A percentile compares a stretch with the other conserved stretches of the same genome.
Evolutionary conservation across 2,888 invertebrate species (phyloP).

Genomic region (Drosophila neotestacea): DNA sequence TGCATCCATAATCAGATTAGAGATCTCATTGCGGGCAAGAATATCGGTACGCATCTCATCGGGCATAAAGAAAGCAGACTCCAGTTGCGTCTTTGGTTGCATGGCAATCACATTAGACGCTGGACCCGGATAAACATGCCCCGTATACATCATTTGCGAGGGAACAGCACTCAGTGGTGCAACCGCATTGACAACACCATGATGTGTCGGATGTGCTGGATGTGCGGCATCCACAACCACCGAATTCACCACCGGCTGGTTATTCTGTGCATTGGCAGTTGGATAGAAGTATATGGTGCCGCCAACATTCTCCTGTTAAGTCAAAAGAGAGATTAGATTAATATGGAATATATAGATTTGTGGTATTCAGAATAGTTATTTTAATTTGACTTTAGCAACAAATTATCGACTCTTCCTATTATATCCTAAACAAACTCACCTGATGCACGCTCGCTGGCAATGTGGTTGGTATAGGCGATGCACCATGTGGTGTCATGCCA

Average conservation of each 20-base stretch:
- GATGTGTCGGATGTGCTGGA: conserved; percentile 72
- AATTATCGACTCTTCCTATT: background rate
- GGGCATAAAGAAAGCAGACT: conserved; percentile 92
- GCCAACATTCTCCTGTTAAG: conserved; percentile 92
- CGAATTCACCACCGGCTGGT: conserved; percentile 81
- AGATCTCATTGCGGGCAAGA: conserved; percentile 85
- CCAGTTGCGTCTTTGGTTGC: conserved; percentile 85
- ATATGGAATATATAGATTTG: background rate
- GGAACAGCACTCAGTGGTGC: conserved; percentile 79
- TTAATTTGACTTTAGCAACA: too few relatives aligned
- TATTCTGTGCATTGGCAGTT: conserved; percentile 86
- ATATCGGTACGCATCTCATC: conserved; percentile 90
- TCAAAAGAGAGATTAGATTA: background rate
- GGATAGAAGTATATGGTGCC: conserved; percentile 98
- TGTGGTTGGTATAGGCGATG: conserved; percentile 85
- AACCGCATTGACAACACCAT: conserved; percentile 69
- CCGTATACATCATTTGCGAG: conserved; percentile 81
- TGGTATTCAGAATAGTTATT: too few relatives aligned
- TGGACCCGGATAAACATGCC: conserved; percentile 85
- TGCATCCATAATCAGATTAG: conserved; percentile 90
- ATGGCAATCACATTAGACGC: conserved; percentile 85
- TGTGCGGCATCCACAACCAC: conserved; percentile 73
- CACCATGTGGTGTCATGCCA: conserved; percentile 85
- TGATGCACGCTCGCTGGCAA: conserved; percentile 85
- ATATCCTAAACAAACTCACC: conserved; percentile 57